Evolutionary conservation across 1,140 invertebrate genomes (phyloP), one percentile per base, ranked within the genome.

Genomic region (Laodelphax striatellus): DNA sequence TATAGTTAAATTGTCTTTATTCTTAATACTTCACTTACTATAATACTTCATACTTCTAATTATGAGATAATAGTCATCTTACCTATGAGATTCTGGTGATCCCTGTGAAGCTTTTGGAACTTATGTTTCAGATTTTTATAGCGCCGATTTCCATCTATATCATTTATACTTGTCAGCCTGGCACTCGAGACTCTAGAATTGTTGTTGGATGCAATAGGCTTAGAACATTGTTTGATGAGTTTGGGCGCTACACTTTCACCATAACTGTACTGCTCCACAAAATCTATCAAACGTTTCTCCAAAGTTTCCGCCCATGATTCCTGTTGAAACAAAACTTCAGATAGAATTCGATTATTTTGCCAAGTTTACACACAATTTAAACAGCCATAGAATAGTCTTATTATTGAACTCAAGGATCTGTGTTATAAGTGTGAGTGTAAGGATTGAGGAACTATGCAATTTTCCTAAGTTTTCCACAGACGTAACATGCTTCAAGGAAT

Each of bases 71-170:
- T n/a, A n/a, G n/a, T n/a, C 2, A 28, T 61, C 64, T 62, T 63
- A 55, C 70, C 68, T 28, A 73, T 70, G 41, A 76, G 53, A 61
- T 74, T 74, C 58, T 75, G 69, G 65, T 75, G 74, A 59, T 76
- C 74, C 11, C 68, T 61, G n/a, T 75, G 71, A 8, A 76, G 62
- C 57, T 73, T 71, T 28, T 73, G 70, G 64, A 74, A 74, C 57
- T 68, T 67, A n/a, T 60, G 44, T 64, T 71, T 75, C 21, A 75
- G 58, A 62, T 73, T 72, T 62, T 71, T 65, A 58, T 74, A 74
- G 63, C 70, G 70, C 22, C 63, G 63, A 52, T 69, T 64, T 24
- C 70, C 57, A 55, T 58, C 72, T n/a, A 52, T 67, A 24, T 70
- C 65, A 42, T 28, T 50, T 5, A 50, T 38, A n/a, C 22, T 14